Base-by-base conservation (phyloP, 1,140 invertebrate genomes). In the Atta colombica region DNA sequence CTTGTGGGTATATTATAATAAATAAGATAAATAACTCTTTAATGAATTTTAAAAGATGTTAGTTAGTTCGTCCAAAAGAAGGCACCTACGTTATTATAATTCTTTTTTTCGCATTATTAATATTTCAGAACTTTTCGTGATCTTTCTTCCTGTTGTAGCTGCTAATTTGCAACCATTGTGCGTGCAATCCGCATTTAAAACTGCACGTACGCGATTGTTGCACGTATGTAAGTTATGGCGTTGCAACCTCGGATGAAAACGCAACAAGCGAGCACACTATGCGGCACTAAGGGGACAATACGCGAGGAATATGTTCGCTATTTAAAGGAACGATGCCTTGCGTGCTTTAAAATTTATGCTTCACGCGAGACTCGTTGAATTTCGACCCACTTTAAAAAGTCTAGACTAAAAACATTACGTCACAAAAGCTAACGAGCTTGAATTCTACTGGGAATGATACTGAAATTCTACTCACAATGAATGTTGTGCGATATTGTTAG, bases 241-340 rank as follows among this genome's bases (percentile, higher is more conserved):
- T 61, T 75, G 72, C 65, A 53, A 69, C 63, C 69, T 39, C 65
- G 49, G 55, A 78, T 77, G 87, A 89, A 74, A 89, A 85, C 72
- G 61, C 58, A 66, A 89, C 88, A 86, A 89, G 82, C 87, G 60
- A 81, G 75, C 72, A 45, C 61, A 86, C 53, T 28, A 55, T 14
- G 28, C 65, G 77, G 63, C 25, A 63, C 53, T 89, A 77, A 89
- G 85, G 87, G 80, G 66, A 77, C 87, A 88, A 88, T 66, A 63
- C 86, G 51, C 75, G 39, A 88, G 63, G 55, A 69, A 58, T 74
- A 84, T 84, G 80, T 82, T 82, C 61, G 55, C 80, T 74, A 49
- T 87, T 87, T 82, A 87, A 86, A 81, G 85, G 68, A 55, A 74
- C 60, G 63, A 80, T 82, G 68, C 12, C 21, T 69, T 69, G 66